Conservation (phyloP, 2,888 invertebrate genomes). For the Litoditis marina region DNA sequence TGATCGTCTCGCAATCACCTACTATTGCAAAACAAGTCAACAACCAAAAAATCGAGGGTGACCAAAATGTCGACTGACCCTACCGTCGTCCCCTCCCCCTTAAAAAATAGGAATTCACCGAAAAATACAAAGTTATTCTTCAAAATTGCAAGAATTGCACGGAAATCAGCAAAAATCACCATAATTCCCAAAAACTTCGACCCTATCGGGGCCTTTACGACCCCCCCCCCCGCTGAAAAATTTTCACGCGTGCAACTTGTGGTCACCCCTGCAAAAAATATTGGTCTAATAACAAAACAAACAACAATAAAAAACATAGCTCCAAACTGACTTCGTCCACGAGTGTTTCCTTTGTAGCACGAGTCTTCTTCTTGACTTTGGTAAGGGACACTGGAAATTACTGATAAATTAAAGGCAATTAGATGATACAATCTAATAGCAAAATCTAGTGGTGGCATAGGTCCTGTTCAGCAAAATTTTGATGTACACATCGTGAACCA, state of each 20-base stretch:
- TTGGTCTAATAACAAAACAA: not conserved
- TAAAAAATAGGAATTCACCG: not conserved
- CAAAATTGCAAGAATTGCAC: not conserved
- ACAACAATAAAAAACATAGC: not conserved
- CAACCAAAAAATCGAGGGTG: no score
- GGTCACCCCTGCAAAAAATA: no score
- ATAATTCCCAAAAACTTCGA: no score
- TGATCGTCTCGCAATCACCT: no score
- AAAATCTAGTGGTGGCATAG: constrained; percentile 29
- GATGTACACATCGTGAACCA: constrained; percentile 15
- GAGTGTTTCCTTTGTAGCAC: constrained; percentile 81
- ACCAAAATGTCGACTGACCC: no score
- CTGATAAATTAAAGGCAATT: constrained; percentile 15
- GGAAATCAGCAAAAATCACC: not conserved
- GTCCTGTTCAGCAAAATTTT: constrained; percentile 65
- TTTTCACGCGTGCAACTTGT: no score
- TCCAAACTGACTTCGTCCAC: constrained; percentile 71
- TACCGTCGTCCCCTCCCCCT: no score
- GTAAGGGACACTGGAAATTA: constrained; percentile 91
- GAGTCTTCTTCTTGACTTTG: constrained; percentile 86
- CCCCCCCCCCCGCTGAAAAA: no score
- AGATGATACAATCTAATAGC: not conserved
- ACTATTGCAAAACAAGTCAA: no score
- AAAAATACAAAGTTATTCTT: not conserved
- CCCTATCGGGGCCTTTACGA: no score